Conservation (phyloP, 2,797 vertebrate genomes). For the Champsocephalus esox region DNA sequence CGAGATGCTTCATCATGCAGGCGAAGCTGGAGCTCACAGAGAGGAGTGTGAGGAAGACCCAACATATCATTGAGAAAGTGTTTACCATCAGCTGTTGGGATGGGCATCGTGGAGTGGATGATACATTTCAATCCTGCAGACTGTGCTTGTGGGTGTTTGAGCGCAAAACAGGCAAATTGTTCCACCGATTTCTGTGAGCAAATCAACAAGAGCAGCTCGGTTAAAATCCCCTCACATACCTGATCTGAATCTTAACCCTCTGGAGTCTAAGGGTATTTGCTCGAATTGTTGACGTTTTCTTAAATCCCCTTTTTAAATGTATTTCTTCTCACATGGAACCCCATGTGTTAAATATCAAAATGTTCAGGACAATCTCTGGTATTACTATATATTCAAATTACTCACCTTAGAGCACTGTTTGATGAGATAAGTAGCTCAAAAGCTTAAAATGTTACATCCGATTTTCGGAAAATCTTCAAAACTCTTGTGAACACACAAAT, state of each 20-base stretch:
- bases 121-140: slow-evolving; percentile 20
- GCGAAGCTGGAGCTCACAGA: slow-evolving; percentile 61
- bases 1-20: slow-evolving; percentile 77
- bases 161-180: slow-evolving; percentile 56
- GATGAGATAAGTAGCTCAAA: too few relatives aligned
- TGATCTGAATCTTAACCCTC: slow-evolving; percentile 40
- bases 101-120: slow-evolving; percentile 22
- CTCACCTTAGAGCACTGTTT: too few relatives aligned
- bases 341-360: too few relatives aligned
- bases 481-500: too few relatives aligned
- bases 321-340: too few relatives aligned
- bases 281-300: too few relatives aligned
- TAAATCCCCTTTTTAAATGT: too few relatives aligned
- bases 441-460: too few relatives aligned
- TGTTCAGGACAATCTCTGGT: too few relatives aligned
- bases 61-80: slow-evolving; percentile 59
- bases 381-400: too few relatives aligned
- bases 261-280: too few relatives aligned
- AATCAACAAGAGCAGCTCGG: slow-evolving; percentile 31
- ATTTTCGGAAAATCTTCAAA: too few relatives aligned
- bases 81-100: slow-evolving; percentile 58
- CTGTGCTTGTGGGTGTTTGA: slow-evolving; percentile 28
- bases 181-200: slow-evolving; percentile 42
- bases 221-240: slow-evolving; percentile 25
- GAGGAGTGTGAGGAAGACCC: slow-evolving; percentile 56